Evolutionary conservation across 2,113 vertebrate genomes (phyloP), one percentile per base, ranked within the genome.

Genomic region (Fukomys damarensis): DNA sequence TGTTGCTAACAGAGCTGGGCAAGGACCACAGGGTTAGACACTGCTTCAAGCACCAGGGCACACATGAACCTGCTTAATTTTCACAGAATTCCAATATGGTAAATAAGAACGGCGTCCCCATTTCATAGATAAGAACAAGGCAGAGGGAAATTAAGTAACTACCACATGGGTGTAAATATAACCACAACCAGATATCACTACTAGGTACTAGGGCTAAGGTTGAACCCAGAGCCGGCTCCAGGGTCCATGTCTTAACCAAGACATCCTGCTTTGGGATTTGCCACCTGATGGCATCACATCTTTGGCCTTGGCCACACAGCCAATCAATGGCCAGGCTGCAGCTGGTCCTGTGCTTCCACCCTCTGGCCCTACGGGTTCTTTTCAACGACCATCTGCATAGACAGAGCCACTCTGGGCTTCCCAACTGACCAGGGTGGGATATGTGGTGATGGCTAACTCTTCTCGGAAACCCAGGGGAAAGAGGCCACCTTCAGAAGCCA

Each of bases 271-370:
- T 17, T n/a, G 79, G 41, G 66, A 93, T n/a, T 1, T 65, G 9
- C 46, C 30, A 5, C 38, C 35, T 17, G 14, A 1, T 0, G 26
- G 4, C 0, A n/a, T 11, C 1, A 12, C 0, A 0, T 14, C 70
- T 79, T 41, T 59, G 49, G 52, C n/a, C 46, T 49, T 41, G 28
- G 58, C 59, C 38, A 41, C 19, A 32, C 1, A 38, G 77, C n/a
- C 5, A 49, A 5, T n/a, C 38, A 38, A 46, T 1, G 16, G 30
- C 59, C 86, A 58, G 5, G 24, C 77, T 56, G 24, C 58, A 8
- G 85, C 7, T 49, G 20, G 7, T 38, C 7, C 9, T 32, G 1
- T 4, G 54, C 59, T 81, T 24, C 20, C 4, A 4, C 17, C 12
- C 26, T 35, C n/a, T 41, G 32, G 49, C n/a, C 22, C 46, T 9